phyloP scores from a whole-genome alignment of 2,888 invertebrate species.

The Chymomyza procnemis region DNA sequence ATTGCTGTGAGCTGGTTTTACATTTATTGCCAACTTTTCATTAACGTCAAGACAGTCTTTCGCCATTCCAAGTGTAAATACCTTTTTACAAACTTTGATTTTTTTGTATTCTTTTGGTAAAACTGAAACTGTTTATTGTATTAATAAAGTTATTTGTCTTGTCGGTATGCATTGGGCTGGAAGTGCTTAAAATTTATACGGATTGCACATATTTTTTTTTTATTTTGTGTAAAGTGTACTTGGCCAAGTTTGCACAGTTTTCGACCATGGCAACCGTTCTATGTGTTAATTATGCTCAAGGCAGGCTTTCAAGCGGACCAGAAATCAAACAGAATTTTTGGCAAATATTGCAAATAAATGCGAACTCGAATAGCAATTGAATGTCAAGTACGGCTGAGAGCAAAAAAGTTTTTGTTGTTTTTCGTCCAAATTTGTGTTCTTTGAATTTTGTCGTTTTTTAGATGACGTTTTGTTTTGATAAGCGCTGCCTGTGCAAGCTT shows the following conservation, averaged over 20 bases:
- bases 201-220: background rate
- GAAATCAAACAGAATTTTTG: background rate
- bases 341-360: background rate
- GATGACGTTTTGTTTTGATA: too few species aligned
- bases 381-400: background rate
- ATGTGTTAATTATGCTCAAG: background rate
- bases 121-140: background rate
- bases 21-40: conserved; percentile 3
- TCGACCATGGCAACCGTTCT: background rate
- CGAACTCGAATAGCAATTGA: background rate
- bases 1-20: conserved; percentile 1
- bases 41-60: background rate
- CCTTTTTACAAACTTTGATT: conserved; percentile 3
- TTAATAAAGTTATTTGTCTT: conserved; percentile 16
- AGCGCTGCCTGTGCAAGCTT: too few species aligned
- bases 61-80: conserved; percentile 9
- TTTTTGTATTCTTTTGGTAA: background rate
- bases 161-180: conserved; percentile 23
- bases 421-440: too few species aligned
- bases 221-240: background rate
- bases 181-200: conserved; percentile 9
- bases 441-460: too few species aligned
- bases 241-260: background rate
- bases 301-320: background rate
- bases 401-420: too few species aligned